Evolutionary conservation across 2,888 invertebrate species (phyloP).

Genomic region (Pristionchus japonicus): DNA sequence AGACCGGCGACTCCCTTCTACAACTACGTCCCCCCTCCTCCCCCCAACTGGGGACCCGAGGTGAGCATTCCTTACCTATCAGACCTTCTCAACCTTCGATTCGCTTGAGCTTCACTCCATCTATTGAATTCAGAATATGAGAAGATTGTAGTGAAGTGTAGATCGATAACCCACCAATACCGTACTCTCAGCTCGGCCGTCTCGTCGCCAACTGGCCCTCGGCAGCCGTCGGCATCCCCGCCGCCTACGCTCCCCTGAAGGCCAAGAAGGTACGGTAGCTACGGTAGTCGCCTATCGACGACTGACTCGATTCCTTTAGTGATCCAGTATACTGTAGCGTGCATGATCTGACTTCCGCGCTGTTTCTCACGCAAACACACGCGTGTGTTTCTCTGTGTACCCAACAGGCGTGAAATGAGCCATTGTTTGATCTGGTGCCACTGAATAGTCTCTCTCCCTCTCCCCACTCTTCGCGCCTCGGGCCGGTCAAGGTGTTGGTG

Average conservation of each 20-base stretch:
- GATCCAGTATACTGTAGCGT: not conserved
- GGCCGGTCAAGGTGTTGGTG: slow-evolving; percentile 3
- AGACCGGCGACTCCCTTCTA: slow-evolving; percentile 75
- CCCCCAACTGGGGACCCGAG: slow-evolving; percentile 71
- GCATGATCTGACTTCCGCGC: not conserved
- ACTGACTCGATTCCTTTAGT: not conserved
- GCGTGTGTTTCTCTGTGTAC: not conserved
- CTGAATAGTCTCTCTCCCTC: not conserved
- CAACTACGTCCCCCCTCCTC: slow-evolving; percentile 75
- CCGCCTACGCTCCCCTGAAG: slow-evolving; percentile 53
- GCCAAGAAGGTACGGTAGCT: slow-evolving; percentile 51
- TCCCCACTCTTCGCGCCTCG: not conserved
- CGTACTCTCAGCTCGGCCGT: slow-evolving; percentile 53
- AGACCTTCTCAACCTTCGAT: too few species aligned
- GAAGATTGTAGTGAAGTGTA: not conserved
- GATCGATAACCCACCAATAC: not conserved
- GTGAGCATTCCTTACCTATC: too few species aligned
- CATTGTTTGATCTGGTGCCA: slow-evolving; percentile 3
- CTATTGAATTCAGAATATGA: too few species aligned
- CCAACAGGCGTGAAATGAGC: not conserved
- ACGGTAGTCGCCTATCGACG: not conserved
- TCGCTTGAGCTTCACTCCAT: too few species aligned
- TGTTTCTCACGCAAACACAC: slow-evolving; percentile 14
- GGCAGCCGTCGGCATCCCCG: slow-evolving; percentile 66
- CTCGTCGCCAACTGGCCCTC: slow-evolving; percentile 69